Evolutionary conservation across 2,113 vertebrate species (phyloP).

Genomic region (Amphilophus citrinellus): DNA sequence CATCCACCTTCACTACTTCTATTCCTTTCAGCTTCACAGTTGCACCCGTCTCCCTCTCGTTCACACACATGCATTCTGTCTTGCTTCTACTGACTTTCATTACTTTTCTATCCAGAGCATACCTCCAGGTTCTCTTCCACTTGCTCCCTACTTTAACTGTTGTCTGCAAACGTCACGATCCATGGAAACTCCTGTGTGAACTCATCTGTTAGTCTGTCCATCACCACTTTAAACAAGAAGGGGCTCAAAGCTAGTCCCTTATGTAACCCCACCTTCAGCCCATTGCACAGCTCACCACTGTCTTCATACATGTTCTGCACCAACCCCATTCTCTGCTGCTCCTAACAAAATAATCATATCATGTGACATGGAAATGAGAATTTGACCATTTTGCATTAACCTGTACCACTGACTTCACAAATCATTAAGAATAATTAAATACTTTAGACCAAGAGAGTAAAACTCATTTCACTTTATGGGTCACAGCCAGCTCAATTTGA

Average conservation of each 20-base stretch:
- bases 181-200: accelerated
- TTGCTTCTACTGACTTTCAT: background rate
- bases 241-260: background rate
- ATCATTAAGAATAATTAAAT: background rate
- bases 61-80: background rate
- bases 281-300: background rate
- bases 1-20: no score
- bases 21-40: no score
- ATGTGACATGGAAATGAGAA: background rate
- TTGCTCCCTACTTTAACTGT: background rate
- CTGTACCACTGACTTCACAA: background rate
- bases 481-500: background rate
- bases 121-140: background rate
- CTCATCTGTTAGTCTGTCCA: background rate
- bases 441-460: background rate
- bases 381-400: background rate
- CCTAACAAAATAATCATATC: background rate
- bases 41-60: no score
- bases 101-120: background rate
- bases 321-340: background rate
- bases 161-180: background rate
- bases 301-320: background rate
- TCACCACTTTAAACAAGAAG: background rate
- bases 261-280: background rate
- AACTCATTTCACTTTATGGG: background rate